Conservation (phyloP, 2,797 vertebrate species). For the Threskiornis aethiopicus region DNA sequence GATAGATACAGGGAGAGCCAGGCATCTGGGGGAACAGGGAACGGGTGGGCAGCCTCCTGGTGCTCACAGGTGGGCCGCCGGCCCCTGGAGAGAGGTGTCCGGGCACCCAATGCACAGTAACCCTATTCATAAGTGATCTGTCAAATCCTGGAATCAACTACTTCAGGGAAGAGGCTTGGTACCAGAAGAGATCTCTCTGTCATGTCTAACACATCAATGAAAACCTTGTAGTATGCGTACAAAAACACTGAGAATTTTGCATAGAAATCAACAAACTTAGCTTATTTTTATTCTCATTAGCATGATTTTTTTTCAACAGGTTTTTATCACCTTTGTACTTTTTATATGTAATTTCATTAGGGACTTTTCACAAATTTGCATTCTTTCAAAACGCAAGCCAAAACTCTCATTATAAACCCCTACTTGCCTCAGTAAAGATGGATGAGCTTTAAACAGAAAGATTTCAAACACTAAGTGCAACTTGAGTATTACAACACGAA, state of each 20-base stretch:
- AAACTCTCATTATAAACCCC: neutral
- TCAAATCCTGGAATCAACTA: neutral
- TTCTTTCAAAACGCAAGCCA: neutral
- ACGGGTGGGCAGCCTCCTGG: neutral
- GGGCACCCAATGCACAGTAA: rapidly evolving
- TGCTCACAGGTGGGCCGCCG: rapidly evolving
- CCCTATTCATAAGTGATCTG: neutral
- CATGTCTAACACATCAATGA: rapidly evolving
- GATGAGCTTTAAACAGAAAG: neutral
- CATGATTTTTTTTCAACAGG: neutral
- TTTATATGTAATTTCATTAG: neutral
- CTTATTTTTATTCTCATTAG: neutral
- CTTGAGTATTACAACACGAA: neutral
- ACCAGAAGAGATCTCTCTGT: neutral
- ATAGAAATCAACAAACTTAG: neutral
- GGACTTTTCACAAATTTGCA: neutral
- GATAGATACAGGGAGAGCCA: rapidly evolving
- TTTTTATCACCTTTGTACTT: neutral
- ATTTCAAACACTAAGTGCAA: neutral
- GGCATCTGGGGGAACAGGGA: rapidly evolving
- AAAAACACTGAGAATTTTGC: neutral
- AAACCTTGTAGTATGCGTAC: rapidly evolving
- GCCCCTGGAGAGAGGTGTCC: rapidly evolving
- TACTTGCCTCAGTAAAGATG: neutral
- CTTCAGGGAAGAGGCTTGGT: neutral